Conservation (phyloP, 2,888 invertebrate genomes). For the Polydrusus cervinus region DNA sequence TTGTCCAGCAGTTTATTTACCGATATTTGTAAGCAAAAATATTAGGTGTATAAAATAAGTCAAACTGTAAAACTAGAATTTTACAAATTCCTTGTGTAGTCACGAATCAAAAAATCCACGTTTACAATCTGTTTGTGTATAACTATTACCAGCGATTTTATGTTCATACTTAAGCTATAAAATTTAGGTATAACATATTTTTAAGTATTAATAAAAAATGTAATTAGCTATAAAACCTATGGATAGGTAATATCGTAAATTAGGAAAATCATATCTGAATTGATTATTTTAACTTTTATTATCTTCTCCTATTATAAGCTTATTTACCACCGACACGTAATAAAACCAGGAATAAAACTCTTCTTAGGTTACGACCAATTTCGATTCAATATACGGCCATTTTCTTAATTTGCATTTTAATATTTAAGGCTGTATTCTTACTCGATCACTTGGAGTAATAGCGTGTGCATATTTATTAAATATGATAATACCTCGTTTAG, state of each 20-base stretch:
- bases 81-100: no score
- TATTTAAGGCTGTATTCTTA: constrained; percentile 5
- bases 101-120: no score
- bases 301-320: constrained; percentile 14
- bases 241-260: constrained; percentile 19
- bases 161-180: background rate
- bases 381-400: constrained; percentile 8
- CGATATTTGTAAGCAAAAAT: no score
- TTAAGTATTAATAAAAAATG: constrained; percentile 21
- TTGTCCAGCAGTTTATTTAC: no score
- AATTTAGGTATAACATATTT: background rate
- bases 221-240: constrained; percentile 18
- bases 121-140: no score
- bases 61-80: no score
- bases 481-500: background rate
- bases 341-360: constrained; percentile 17
- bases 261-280: constrained; percentile 13
- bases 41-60: no score
- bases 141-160: constrained; percentile 9
- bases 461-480: background rate
- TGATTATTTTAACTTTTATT: constrained; percentile 23
- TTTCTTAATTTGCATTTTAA: constrained; percentile 18
- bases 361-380: constrained; percentile 8
- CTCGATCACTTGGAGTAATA: background rate
- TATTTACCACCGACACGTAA: constrained; percentile 22